Evolutionary conservation across 2,113 vertebrate species (phyloP).

Genomic region (Alces alces): DNA sequence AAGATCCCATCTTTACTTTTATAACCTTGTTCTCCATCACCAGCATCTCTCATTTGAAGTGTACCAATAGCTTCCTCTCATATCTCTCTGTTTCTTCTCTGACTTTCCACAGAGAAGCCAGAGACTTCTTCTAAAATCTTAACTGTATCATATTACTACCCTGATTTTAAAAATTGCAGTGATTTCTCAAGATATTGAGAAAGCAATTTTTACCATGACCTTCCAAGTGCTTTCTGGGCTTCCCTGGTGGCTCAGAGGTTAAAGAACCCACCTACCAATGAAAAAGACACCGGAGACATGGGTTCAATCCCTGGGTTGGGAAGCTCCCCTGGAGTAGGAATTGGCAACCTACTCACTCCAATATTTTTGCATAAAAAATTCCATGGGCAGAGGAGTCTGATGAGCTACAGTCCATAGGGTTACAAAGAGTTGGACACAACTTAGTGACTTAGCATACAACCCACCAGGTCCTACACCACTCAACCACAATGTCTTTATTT

Average conservation of each 20-base stretch:
- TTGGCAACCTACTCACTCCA: background rate
- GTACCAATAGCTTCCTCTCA: background rate
- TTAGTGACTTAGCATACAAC: background rate
- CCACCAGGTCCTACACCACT: background rate
- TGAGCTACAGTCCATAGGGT: background rate
- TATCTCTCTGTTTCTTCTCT: background rate
- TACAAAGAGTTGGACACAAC: background rate
- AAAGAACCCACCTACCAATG: background rate
- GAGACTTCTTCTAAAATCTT: background rate
- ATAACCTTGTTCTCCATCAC: background rate
- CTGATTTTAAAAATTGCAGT: background rate
- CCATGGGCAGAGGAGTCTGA: background rate
- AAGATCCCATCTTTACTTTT: background rate
- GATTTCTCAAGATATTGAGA: background rate
- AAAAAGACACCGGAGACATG: background rate
- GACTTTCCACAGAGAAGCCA: background rate
- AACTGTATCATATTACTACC: background rate
- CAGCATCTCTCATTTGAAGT: background rate
- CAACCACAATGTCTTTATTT: background rate
- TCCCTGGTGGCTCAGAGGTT: background rate
- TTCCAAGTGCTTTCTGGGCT: background rate
- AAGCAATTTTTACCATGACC: background rate
- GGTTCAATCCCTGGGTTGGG: background rate
- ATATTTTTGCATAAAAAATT: background rate
- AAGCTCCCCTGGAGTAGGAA: background rate